phyloP scores from a whole-genome alignment of 2,797 vertebrate species.

The Hypotaenidia okinawae region DNA sequence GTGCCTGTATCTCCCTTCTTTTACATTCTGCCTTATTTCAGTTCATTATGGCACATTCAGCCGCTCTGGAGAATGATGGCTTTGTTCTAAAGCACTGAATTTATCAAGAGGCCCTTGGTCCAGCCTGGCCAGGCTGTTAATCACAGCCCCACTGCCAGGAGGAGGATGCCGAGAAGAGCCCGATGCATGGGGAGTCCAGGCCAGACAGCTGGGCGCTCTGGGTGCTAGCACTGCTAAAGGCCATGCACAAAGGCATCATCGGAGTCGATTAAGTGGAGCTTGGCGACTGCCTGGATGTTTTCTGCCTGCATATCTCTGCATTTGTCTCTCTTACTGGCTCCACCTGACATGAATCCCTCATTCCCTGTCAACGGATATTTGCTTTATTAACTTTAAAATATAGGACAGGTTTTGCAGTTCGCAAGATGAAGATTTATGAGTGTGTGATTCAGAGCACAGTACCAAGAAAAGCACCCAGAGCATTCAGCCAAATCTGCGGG shows the following conservation, averaged over 20 bases:
- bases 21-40: conserved; percentile 78
- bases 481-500: neutral
- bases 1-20: conserved; percentile 80
- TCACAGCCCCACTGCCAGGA: conserved; percentile 41
- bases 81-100: conserved; percentile 82
- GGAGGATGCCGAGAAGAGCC: conserved; percentile 67
- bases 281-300: neutral
- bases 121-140: conserved; percentile 51
- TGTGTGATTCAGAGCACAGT: neutral
- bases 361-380: neutral
- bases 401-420: neutral
- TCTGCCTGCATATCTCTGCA: neutral
- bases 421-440: neutral
- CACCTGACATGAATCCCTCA: neutral
- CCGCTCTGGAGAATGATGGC: conserved; percentile 80
- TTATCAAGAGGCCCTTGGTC: conserved; percentile 70
- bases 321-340: neutral
- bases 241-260: neutral
- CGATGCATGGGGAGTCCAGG: neutral
- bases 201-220: neutral
- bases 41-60: conserved; percentile 78
- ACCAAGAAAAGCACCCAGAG: neutral
- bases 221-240: neutral
- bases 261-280: neutral
- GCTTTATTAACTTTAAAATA: conserved; percentile 30